Percentiles rank a stretch among this genome's conserved stretches.
These are phyloP conservation scores for Enteromius afrohamiltoni DNA, from an alignment of 2,797 vertebrate species.

Conservation along the genomic window DNA sequence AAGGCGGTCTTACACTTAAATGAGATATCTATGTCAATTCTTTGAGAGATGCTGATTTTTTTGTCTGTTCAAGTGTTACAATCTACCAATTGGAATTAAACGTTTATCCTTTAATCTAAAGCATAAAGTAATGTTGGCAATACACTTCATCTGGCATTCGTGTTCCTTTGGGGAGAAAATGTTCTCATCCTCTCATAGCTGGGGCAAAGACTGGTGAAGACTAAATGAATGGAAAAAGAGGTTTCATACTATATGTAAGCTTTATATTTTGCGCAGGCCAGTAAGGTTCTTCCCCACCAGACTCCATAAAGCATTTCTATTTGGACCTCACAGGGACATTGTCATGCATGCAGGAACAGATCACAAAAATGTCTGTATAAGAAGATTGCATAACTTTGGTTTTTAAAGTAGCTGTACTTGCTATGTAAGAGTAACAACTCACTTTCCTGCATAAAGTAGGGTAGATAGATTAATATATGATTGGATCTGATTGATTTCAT, in stretches of 20 bases:
- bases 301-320: neutral
- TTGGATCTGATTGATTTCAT: neutral
- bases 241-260: neutral
- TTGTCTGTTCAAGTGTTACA: slow-evolving; percentile 15
- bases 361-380: neutral
- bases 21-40: neutral
- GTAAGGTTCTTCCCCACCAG: neutral
- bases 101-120: slow-evolving; percentile 1
- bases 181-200: slow-evolving; percentile 13
- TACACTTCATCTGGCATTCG: slow-evolving; percentile 14
- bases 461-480: neutral
- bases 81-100: slow-evolving; percentile 14
- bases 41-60: slow-evolving; percentile 16
- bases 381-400: neutral
- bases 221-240: neutral
- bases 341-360: neutral
- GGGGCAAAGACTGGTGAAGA: neutral
- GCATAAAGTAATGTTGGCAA: slow-evolving; percentile 14
- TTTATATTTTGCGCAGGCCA: neutral
- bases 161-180: slow-evolving; percentile 1
- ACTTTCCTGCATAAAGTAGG: neutral
- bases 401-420: neutral
- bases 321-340: neutral
- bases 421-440: neutral
- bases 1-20: slow-evolving; percentile 1